A percentile compares a stretch with the other conserved stretches of the same genome.
phyloP scores from a whole-genome alignment of 2,797 vertebrate genomes.

The Cercopithecus petaurista region DNA sequence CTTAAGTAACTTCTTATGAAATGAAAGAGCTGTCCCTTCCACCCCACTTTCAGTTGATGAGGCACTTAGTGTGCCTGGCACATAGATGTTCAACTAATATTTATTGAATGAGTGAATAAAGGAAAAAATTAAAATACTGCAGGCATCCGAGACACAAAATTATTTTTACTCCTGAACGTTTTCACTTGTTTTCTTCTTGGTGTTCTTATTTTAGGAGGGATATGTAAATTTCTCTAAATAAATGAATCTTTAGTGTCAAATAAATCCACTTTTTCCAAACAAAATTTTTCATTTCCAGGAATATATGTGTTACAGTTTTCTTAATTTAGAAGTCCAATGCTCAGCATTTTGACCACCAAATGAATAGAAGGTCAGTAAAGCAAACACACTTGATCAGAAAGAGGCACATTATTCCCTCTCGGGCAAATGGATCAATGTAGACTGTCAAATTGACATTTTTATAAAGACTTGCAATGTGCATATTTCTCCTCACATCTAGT shows the following conservation, averaged over 20 bases:
- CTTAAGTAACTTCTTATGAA: not conserved
- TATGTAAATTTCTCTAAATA: not conserved
- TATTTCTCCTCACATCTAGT: not conserved
- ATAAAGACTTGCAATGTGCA: not conserved
- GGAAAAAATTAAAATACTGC: not conserved
- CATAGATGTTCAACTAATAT: not conserved
- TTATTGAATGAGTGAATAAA: constrained; percentile 30
- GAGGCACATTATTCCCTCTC: not conserved
- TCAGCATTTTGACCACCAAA: not conserved
- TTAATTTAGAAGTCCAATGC: constrained; percentile 15
- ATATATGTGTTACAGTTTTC: not conserved
- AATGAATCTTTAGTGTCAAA: not conserved
- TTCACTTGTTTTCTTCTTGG: not conserved
- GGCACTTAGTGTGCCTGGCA: not conserved
- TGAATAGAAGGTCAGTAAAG: not conserved
- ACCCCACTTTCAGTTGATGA: not conserved
- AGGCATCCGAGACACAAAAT: not conserved
- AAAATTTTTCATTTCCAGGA: constrained; percentile 28
- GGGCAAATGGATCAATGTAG: not conserved
- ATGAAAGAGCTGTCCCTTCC: not conserved
- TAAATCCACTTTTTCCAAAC: not conserved
- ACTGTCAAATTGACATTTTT: constrained; percentile 5
- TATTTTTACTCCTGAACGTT: not conserved
- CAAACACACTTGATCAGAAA: constrained; percentile 20
- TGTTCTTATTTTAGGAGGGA: not conserved